Conservation (phyloP, 2,888 invertebrate species). For the Macaria notata region DNA sequence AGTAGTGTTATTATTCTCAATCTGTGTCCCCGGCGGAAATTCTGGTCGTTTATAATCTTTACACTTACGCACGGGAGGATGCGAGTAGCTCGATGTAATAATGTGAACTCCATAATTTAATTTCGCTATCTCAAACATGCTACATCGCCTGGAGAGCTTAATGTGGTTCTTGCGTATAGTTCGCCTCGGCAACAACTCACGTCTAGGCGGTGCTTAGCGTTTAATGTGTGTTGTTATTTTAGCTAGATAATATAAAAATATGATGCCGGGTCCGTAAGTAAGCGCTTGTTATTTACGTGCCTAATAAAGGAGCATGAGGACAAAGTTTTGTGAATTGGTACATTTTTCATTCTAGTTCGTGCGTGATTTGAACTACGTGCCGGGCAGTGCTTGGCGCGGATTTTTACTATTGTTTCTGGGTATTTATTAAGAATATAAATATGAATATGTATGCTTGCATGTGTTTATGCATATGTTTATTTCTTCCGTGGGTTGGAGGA, state of each 20-base stretch:
- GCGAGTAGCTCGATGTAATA: slow-evolving; percentile 27
- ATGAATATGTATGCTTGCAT: slow-evolving; percentile 31
- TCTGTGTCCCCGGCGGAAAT: slow-evolving; percentile 37
- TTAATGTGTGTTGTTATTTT: slow-evolving; percentile 26
- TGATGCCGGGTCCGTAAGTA: slow-evolving; percentile 27
- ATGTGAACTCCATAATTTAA: slow-evolving; percentile 27
- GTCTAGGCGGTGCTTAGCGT: slow-evolving; percentile 25
- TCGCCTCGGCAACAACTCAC: slow-evolving; percentile 27
- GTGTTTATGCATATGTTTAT: slow-evolving; percentile 26
- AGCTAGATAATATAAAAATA: slow-evolving; percentile 22
- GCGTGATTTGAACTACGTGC: slow-evolving; percentile 49
- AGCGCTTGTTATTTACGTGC: slow-evolving; percentile 36
- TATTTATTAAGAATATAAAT: slow-evolving; percentile 34
- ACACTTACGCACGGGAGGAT: slow-evolving; percentile 29
- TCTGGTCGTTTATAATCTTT: slow-evolving; percentile 48
- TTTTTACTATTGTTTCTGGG: slow-evolving; percentile 42
- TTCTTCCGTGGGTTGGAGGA: no score
- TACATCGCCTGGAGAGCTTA: slow-evolving; percentile 30
- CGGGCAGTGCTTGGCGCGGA: slow-evolving; percentile 48
- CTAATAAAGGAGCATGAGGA: slow-evolving; percentile 35
- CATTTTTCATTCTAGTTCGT: slow-evolving; percentile 48
- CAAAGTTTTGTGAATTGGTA: slow-evolving; percentile 47
- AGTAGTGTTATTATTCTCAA: slow-evolving; percentile 49
- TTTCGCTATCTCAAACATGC: slow-evolving; percentile 32
- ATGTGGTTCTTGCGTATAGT: slow-evolving; percentile 31